Evolutionary conservation across 2,797 vertebrate genomes (phyloP).

Genomic region (Protosalanx chinensis): DNA sequence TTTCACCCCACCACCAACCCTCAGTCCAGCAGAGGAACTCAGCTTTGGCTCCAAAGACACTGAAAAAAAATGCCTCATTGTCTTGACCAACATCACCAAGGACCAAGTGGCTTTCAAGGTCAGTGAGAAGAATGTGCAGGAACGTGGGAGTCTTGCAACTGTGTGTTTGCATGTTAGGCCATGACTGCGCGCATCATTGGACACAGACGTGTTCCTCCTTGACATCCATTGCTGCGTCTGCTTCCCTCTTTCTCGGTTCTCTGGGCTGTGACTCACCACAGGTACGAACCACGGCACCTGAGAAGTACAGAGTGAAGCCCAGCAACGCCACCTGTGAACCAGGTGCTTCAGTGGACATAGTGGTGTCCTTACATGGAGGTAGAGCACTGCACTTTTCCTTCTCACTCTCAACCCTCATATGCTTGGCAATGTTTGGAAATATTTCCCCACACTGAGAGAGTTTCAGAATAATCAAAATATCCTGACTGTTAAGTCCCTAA

Average conservation of each 20-base stretch:
- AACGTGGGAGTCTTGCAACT: not conserved
- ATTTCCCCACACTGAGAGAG: slow-evolving; percentile 27
- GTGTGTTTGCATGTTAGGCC: not conserved
- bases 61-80: slow-evolving; percentile 91
- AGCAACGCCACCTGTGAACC: slow-evolving; percentile 93
- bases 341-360: slow-evolving; percentile 85
- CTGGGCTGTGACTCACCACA: slow-evolving; percentile 48
- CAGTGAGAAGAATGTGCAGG: not conserved
- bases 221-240: not conserved
- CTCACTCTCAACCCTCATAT: slow-evolving; percentile 22
- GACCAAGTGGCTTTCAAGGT: slow-evolving; percentile 98
- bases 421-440: slow-evolving; percentile 29
- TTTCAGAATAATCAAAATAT: slow-evolving; percentile 44
- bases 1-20: too few relatives aligned
- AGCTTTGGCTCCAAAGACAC: slow-evolving; percentile 89
- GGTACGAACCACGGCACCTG: slow-evolving; percentile 96
- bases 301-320: slow-evolving; percentile 95
- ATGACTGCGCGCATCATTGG: not conserved
- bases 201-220: not conserved
- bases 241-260: too few relatives aligned
- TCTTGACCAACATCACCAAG: slow-evolving; percentile 91
- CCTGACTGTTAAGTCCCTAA: slow-evolving; percentile 36
- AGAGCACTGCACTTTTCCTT: slow-evolving; percentile 27
- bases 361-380: slow-evolving; percentile 93
- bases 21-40: slow-evolving; percentile 93